Conservation (phyloP, 2,797 vertebrate genomes). For the Hozukius guyotensis region DNA sequence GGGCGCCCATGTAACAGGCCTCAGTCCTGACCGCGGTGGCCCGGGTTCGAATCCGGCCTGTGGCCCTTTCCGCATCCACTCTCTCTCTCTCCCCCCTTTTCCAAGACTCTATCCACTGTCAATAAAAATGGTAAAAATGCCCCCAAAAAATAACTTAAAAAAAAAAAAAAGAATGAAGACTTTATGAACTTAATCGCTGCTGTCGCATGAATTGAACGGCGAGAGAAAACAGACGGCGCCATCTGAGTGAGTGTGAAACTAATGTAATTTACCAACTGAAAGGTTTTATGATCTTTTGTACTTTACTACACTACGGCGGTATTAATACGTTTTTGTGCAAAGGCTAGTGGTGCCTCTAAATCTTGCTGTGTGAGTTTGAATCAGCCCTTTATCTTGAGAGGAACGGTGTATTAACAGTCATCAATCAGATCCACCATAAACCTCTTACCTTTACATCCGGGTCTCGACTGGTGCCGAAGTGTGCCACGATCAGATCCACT, state of each 20-base stretch:
- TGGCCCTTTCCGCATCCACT: too few species aligned
- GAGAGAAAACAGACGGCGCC: background rate
- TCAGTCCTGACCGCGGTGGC: too few species aligned
- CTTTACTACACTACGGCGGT: background rate
- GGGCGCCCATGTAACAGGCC: too few species aligned
- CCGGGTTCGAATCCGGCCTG: too few species aligned
- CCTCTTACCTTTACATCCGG: conserved; percentile 91
- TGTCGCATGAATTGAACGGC: background rate
- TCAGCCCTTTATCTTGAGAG: background rate
- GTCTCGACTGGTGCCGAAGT: conserved; percentile 95
- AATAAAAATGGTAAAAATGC: too few species aligned
- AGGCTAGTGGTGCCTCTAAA: background rate
- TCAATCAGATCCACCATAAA: background rate
- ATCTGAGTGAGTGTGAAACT: background rate
- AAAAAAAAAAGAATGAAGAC: too few species aligned
- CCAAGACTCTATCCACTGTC: too few species aligned
- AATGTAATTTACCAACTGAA: background rate
- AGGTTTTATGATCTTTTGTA: background rate
- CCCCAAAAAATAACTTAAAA: too few species aligned
- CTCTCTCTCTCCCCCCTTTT: too few species aligned
- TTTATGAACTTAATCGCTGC: background rate
- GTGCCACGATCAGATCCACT: conserved; percentile 96
- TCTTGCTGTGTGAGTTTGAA: background rate
- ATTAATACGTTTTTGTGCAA: background rate
- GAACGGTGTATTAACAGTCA: background rate